Conservation (phyloP, 2,888 invertebrate genomes). For the Volucella zonaria region DNA sequence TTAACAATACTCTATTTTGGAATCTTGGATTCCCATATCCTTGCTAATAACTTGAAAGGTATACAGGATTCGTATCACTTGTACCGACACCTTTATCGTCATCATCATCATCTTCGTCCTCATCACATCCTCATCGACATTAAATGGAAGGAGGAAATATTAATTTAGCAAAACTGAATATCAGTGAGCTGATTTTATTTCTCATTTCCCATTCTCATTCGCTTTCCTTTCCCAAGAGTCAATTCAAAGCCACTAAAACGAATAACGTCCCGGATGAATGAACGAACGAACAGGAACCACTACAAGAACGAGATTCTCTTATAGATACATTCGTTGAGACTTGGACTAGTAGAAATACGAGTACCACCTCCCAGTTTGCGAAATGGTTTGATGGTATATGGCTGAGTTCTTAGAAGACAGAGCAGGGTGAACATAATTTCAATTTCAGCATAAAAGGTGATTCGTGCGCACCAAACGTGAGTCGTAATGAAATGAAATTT, state of each 20-base stretch:
- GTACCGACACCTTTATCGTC: neutral
- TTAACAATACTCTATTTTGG: too few relatives aligned
- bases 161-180: conserved; percentile 43
- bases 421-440: conserved; percentile 78
- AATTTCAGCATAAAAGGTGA: conserved; percentile 81
- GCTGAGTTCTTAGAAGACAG: conserved; percentile 30
- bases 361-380: neutral
- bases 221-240: neutral
- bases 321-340: neutral
- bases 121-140: neutral
- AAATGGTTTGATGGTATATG: neutral
- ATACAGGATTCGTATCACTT: neutral
- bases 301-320: conserved; percentile 25
- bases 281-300: conserved; percentile 16
- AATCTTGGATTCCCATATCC: too few relatives aligned
- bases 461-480: conserved; percentile 82
- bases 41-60: neutral
- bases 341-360: neutral
- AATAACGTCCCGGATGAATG: conserved; percentile 33
- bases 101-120: neutral
- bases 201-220: conserved; percentile 11
- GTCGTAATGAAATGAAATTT: conserved; percentile 78
- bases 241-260: conserved; percentile 34
- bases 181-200: conserved; percentile 27
- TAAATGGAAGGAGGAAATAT: conserved; percentile 10